Percentiles rank a stretch among this genome's conserved stretches.
Conservation (phyloP, 2,113 vertebrate genomes). For the Cyprinodon variegatus region DNA sequence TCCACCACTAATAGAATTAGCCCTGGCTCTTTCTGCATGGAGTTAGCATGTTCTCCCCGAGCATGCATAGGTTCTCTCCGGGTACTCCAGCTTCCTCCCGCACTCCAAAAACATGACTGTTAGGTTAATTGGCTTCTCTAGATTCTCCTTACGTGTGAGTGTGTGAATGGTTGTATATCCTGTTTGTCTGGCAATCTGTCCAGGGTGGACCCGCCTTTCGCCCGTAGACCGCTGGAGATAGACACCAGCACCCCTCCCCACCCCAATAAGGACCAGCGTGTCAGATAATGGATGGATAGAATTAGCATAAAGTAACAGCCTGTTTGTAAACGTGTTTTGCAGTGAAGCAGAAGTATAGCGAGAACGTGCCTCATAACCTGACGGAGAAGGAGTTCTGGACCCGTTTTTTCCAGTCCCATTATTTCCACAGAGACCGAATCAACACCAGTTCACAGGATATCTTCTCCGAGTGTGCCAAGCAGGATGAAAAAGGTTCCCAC, state of each 20-base stretch:
- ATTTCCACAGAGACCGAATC: conserved; percentile 97
- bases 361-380: conserved; percentile 97
- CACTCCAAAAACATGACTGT: no score
- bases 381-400: conserved; percentile 99
- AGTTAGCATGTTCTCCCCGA: neutral
- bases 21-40: neutral
- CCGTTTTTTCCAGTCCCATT: conserved; percentile 98
- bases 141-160: no score
- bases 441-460: conserved; percentile 95
- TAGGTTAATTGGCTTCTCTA: no score
- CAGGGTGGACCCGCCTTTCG: no score
- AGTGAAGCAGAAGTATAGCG: conserved; percentile 98
- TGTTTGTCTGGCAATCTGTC: no score
- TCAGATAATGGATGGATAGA: neutral
- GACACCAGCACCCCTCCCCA: no score
- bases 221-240: no score
- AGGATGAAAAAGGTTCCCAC: conserved; percentile 93
- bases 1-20: no score
- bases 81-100: no score
- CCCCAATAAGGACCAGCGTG: no score
- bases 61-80: no score
- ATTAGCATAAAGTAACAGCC: neutral
- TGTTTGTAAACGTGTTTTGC: conserved; percentile 49
- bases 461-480: conserved; percentile 97
- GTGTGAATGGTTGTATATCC: no score